Evolutionary conservation across 1,140 invertebrate species (phyloP), one percentile per base, ranked within the genome.

Genomic region (Tenebrio molitor): DNA sequence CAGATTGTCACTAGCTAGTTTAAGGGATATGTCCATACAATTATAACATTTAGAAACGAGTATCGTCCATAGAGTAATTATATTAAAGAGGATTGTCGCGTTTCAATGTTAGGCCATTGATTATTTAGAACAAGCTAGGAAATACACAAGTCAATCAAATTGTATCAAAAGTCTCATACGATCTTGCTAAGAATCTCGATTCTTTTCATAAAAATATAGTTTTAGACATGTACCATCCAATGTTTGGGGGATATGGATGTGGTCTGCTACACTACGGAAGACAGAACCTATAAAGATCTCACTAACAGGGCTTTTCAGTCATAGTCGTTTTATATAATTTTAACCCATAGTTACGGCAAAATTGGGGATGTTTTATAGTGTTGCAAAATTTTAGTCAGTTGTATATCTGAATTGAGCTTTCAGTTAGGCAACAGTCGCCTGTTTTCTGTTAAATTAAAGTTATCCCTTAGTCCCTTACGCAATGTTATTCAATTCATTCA

Each of bases 61-160:
- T 34, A 69, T 53, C 46, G 66, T 69, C 46, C 33, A 69, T 65
- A 75, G 36, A 70, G 33, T 74, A 71, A 50, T 50, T 42, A 50
- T 71, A 62, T 72, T 71, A 75, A 71, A 77, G 72, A 75, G 77
- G 79, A 80, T 80, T 80, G 79, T 80, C 79, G 69, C 75, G 77
- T 80, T 80, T 79, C 78, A 78, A 78, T 76, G 79, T 79, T 80
- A 79, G 78, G 79, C 78, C 79, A 79, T 80, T 77, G 77, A 78
- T 76, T 78, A 71, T 78, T 77, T 77, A 72, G 70, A 73, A 77
- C 68, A 74, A 77, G 78, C 69, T 76, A 73, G 72, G 71, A 78
- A 75, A 77, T 77, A 72, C 68, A 76, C 42, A 62, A 66, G 65
- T 64, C 62, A 42, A 73, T 70, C 39, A 53, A 41, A 41, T 71